A percentile compares a stretch with the other conserved stretches of the same genome.
phyloP scores from a whole-genome alignment of 2,888 invertebrate genomes.

The Phragmatobia fuliginosa region DNA sequence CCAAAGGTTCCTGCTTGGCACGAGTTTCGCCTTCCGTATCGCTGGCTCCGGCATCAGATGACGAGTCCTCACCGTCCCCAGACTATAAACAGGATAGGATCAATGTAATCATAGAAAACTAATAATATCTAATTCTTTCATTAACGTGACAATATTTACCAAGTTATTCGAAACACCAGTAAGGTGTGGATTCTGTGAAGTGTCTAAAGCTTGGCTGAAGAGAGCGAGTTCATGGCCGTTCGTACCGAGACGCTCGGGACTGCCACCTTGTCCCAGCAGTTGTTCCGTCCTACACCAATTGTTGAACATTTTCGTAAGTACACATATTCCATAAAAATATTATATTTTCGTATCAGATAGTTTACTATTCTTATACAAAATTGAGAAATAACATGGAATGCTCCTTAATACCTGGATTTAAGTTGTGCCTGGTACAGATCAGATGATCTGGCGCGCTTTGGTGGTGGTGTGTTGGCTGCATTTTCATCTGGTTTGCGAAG shows the following conservation, averaged over 20 bases:
- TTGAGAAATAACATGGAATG: slow-evolving; percentile 37
- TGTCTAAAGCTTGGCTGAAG: slow-evolving; percentile 92
- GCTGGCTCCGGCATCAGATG: slow-evolving; percentile 93
- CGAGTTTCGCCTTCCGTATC: slow-evolving; percentile 88
- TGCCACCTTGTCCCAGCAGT: slow-evolving; percentile 78
- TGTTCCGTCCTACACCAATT: slow-evolving; percentile 82
- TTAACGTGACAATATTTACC: slow-evolving; percentile 59
- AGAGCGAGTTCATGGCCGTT: slow-evolving; percentile 90
- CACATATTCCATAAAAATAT: slow-evolving; percentile 8
- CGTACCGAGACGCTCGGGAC: slow-evolving; percentile 88
- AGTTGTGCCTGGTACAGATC: slow-evolving; percentile 89
- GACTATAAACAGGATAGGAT: slow-evolving; percentile 53
- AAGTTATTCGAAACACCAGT: slow-evolving; percentile 83
- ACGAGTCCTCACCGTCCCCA: slow-evolving; percentile 92
- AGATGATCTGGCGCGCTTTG: slow-evolving; percentile 90
- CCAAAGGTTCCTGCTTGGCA: slow-evolving; percentile 91
- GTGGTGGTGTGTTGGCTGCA: slow-evolving; percentile 86
- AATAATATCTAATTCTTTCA: not conserved
- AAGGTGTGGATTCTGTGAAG: slow-evolving; percentile 88
- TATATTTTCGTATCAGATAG: not conserved
- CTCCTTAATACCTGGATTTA: slow-evolving; percentile 80
- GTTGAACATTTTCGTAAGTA: slow-evolving; percentile 64
- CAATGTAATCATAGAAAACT: not conserved
- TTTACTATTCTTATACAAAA: not conserved
- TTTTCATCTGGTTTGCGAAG: slow-evolving; percentile 83